Conservation (phyloP, 2,888 invertebrate species). For the Cremastinae sp. region DNA sequence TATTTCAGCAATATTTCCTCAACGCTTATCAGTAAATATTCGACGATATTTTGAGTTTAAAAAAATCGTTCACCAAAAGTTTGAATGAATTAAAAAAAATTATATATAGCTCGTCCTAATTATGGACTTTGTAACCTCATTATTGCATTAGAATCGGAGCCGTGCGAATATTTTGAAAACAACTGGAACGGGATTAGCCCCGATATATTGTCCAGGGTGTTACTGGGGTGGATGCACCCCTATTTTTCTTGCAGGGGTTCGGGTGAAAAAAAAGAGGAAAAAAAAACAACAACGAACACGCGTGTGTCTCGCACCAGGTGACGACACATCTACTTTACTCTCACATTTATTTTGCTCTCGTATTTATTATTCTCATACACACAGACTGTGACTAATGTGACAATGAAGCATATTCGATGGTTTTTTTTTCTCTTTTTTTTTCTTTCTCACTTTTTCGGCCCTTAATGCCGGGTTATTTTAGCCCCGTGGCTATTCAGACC, state of each 20-base stretch:
- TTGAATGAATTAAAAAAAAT: too few species aligned
- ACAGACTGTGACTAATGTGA: constrained; percentile 37
- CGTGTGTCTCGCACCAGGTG: constrained; percentile 58
- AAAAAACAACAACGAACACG: constrained; percentile 44
- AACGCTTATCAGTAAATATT: too few species aligned
- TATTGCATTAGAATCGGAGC: background rate
- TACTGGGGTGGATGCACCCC: constrained; percentile 63
- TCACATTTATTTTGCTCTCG: background rate
- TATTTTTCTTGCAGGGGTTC: constrained; percentile 56
- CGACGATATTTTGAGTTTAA: too few species aligned
- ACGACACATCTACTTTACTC: constrained; percentile 23
- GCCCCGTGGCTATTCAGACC: constrained; percentile 50
- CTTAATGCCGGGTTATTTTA: constrained; percentile 60
- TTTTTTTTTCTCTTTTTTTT: constrained; percentile 55
- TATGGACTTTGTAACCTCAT: background rate
- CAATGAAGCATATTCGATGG: constrained; percentile 52
- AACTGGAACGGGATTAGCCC: constrained; percentile 61
- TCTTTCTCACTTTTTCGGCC: too few species aligned
- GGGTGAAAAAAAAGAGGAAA: constrained; percentile 46
- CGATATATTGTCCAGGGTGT: constrained; percentile 45
- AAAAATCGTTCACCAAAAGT: too few species aligned
- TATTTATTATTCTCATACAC: too few species aligned
- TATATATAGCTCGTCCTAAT: too few species aligned
- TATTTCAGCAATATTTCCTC: too few species aligned
- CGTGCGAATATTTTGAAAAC: constrained; percentile 69